Evolutionary conservation across 2,888 invertebrate genomes (phyloP).

Genomic region (Pandemis cinnamomeana): DNA sequence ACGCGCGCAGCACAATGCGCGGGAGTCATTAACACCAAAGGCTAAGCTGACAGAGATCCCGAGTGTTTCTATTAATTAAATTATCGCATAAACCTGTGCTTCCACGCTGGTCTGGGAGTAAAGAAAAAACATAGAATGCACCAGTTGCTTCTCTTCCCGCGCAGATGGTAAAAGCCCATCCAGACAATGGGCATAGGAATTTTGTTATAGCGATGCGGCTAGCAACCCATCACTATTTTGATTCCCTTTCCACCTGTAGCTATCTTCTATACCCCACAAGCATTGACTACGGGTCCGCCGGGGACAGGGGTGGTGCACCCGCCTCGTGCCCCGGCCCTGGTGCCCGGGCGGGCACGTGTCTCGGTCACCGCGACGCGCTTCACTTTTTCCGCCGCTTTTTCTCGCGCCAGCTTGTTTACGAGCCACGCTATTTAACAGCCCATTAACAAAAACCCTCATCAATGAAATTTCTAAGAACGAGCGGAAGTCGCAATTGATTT

Average conservation of each 20-base stretch:
- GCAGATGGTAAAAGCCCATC: no score
- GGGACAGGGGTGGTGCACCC: no score
- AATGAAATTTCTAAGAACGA: conserved; percentile 16
- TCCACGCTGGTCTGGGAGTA: no score
- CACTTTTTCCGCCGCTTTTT: background rate
- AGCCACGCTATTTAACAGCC: background rate
- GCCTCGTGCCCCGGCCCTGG: no score
- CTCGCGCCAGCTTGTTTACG: background rate
- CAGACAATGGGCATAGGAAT: no score
- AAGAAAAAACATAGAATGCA: no score
- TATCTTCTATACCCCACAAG: no score
- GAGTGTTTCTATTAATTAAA: background rate
- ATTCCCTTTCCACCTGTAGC: no score
- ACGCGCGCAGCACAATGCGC: conserved; percentile 11
- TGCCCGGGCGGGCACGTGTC: background rate
- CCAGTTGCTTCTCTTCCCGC: no score
- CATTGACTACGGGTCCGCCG: no score
- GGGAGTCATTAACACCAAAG: conserved; percentile 18
- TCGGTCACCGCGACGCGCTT: background rate
- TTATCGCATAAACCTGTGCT: background rate
- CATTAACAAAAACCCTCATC: background rate
- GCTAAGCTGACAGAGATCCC: background rate
- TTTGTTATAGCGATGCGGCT: no score
- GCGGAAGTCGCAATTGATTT: conserved; percentile 33
- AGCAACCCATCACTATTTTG: no score